A percentile compares a stretch with the other conserved stretches of the same genome.
Conservation (phyloP, 2,797 vertebrate species). For the Spea hammondii region DNA sequence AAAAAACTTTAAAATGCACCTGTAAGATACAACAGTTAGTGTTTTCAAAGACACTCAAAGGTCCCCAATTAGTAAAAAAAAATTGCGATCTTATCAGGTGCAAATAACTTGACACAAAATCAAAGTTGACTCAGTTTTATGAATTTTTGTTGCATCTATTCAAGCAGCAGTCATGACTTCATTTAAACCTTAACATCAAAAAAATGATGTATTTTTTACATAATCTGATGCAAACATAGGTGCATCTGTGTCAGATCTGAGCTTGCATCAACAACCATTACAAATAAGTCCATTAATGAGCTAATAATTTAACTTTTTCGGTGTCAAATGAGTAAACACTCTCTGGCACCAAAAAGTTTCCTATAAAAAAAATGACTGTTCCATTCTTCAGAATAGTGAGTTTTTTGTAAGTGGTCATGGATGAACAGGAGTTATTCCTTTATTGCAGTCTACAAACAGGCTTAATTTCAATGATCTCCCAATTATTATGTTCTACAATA, state of each 20-base stretch:
- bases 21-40: constrained; percentile 68
- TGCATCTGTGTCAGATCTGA: constrained; percentile 25
- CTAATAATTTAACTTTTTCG: constrained; percentile 67
- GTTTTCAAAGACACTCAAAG: constrained; percentile 66
- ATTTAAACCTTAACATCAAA: constrained; percentile 42
- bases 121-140: constrained; percentile 20
- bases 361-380: constrained; percentile 51
- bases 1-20: constrained; percentile 68
- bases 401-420: constrained; percentile 60
- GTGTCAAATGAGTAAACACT: background rate
- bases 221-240: constrained; percentile 34
- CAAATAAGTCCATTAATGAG: constrained; percentile 61
- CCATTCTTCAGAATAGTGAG: constrained; percentile 64
- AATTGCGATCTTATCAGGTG: constrained; percentile 10
- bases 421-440: constrained; percentile 59
- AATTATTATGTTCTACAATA: constrained; percentile 40
- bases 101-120: constrained; percentile 21
- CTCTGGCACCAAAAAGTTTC: constrained; percentile 39
- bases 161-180: constrained; percentile 38
- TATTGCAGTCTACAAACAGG: constrained; percentile 54
- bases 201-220: constrained; percentile 41
- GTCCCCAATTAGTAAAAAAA: constrained; percentile 64
- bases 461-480: constrained; percentile 40
- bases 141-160: constrained; percentile 28
- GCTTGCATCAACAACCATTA: constrained; percentile 35